Conservation (phyloP, 2,113 vertebrate species). For the Forbesichthys agassizii region DNA sequence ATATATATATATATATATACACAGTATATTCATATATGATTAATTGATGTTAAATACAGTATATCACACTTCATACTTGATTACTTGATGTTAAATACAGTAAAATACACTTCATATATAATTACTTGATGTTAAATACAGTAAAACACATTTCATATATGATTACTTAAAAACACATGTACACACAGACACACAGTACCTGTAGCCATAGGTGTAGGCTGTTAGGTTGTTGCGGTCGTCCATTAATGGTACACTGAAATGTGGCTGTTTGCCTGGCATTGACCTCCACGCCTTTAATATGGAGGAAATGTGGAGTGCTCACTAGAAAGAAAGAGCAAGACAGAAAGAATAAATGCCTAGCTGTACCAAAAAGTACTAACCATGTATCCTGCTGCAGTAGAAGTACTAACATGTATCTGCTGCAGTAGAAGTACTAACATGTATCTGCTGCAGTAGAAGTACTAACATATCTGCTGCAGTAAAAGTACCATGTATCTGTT, state of each 20-base stretch:
- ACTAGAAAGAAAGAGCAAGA: constrained; percentile 69
- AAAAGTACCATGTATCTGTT: no score
- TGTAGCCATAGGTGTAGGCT: constrained; percentile 88
- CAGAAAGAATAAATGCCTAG: no score
- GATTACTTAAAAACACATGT: constrained; percentile 74
- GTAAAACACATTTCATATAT: not conserved
- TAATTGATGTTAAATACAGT: no score
- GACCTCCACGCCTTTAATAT: constrained; percentile 94
- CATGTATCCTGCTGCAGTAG: no score
- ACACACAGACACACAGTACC: constrained; percentile 66
- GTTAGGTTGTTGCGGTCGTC: constrained; percentile 74
- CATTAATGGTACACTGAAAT: constrained; percentile 91
- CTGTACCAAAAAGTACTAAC: no score
- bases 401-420: no score
- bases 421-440: no score
- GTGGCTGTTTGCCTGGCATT: constrained; percentile 90
- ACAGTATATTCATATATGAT: not conserved
- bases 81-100: constrained; percentile 74
- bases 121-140: constrained; percentile 74
- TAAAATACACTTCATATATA: no score
- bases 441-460: no score
- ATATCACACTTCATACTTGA: not conserved
- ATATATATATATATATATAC: not conserved
- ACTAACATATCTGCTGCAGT: no score
- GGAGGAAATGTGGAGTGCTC: constrained; percentile 91